Conservation (phyloP, 2,797 vertebrate genomes). For the Bradypodion ventrale region DNA sequence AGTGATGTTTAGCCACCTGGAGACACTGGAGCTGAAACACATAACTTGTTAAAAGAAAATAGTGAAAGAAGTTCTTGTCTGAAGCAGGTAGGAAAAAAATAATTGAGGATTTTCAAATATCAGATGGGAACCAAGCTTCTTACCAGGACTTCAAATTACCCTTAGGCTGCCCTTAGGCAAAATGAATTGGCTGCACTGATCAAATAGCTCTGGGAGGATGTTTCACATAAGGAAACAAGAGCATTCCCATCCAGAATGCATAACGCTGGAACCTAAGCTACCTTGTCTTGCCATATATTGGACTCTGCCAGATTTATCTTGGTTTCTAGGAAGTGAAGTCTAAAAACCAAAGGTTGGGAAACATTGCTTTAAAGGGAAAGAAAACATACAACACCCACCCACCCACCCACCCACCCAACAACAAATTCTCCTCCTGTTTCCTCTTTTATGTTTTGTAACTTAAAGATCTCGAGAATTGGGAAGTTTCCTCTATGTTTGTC, state of each 20-base stretch:
- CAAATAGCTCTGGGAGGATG: neutral
- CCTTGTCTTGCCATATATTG: neutral
- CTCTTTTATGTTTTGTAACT: too few relatives aligned
- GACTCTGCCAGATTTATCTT: neutral
- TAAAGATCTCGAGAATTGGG: neutral
- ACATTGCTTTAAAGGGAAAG: too few relatives aligned
- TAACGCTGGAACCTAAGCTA: neutral
- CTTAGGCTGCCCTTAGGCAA: neutral
- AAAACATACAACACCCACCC: too few relatives aligned
- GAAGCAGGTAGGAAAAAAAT: slow-evolving; percentile 27
- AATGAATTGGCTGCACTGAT: neutral
- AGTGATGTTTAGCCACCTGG: slow-evolving; percentile 31
- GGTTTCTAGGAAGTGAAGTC: too few relatives aligned
- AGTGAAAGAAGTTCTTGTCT: slow-evolving; percentile 19
- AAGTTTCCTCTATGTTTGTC: neutral
- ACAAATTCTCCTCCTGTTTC: too few relatives aligned
- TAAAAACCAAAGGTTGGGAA: too few relatives aligned
- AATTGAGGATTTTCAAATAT: slow-evolving; percentile 1
- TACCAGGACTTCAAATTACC: neutral
- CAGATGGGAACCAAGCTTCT: neutral
- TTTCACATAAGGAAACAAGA: neutral
- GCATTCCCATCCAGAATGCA: neutral
- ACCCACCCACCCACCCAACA: too few relatives aligned
- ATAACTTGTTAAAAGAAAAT: neutral
- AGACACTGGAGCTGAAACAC: slow-evolving; percentile 20